These are phyloP conservation scores for Heterodera schachtii DNA, from an alignment of 1,140 invertebrate genomes.

Conservation along the genomic window DNA sequence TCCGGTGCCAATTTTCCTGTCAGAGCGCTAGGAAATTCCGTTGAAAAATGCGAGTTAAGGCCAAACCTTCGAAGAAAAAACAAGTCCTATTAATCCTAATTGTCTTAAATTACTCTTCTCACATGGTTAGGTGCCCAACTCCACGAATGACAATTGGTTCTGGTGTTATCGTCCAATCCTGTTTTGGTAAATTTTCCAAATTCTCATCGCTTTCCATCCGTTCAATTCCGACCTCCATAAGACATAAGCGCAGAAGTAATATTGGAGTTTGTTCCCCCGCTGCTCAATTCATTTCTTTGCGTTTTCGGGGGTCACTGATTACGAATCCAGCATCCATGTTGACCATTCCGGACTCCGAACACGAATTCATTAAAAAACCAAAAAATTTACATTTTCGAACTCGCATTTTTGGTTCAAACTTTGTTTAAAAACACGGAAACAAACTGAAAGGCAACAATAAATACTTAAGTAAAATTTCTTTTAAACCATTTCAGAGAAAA, in stretches of 20 bases:
- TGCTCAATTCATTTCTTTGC: too few relatives aligned
- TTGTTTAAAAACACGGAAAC: too few relatives aligned
- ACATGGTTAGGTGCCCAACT: conserved; percentile 59
- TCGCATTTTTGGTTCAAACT: too few relatives aligned
- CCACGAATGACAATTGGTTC: conserved; percentile 61
- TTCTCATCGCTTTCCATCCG: conserved; percentile 62
- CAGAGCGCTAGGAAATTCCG: conserved; percentile 59
- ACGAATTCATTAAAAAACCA: too few relatives aligned
- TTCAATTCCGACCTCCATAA: conserved; percentile 61
- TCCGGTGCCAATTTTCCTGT: conserved; percentile 63
- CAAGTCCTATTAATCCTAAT: background rate
- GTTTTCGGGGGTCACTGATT: too few relatives aligned
- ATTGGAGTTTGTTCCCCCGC: too few relatives aligned
- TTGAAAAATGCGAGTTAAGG: conserved; percentile 63
- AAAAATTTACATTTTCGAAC: too few relatives aligned
- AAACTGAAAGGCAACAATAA: too few relatives aligned
- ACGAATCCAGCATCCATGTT: background rate
- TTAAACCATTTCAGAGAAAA: too few relatives aligned
- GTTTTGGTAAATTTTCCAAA: conserved; percentile 35
- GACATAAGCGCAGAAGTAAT: conserved; percentile 2
- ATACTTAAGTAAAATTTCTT: too few relatives aligned
- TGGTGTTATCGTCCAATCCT: conserved; percentile 25
- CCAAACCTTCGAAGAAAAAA: conserved; percentile 58
- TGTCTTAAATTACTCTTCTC: conserved; percentile 27
- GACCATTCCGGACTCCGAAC: too few relatives aligned